These are phyloP conservation scores for Kryphioiulus occultus DNA, from an alignment of 2,888 invertebrate species.

Conservation along the genomic window DNA sequence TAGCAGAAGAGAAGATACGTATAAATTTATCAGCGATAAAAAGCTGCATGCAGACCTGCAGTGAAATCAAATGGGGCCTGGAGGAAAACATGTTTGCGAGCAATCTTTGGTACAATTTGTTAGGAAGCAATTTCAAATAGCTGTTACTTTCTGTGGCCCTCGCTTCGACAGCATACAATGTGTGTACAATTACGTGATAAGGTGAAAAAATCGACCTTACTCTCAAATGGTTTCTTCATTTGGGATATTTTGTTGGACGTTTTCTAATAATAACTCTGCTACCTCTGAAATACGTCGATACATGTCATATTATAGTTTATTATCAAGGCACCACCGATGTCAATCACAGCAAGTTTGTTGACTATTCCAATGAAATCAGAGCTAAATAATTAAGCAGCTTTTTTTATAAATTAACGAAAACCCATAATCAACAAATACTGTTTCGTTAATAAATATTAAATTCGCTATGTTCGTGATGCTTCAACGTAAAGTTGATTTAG, in stretches of 20 bases:
- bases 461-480: too few relatives aligned
- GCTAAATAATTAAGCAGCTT: too few relatives aligned
- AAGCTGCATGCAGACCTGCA: not conserved
- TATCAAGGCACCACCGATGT: too few relatives aligned
- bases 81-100: not conserved
- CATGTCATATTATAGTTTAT: too few relatives aligned
- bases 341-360: too few relatives aligned
- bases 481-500: too few relatives aligned
- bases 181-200: not conserved
- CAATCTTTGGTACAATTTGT: not conserved
- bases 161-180: not conserved
- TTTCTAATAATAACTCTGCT: too few relatives aligned
- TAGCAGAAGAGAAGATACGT: not conserved
- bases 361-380: too few relatives aligned
- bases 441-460: too few relatives aligned
- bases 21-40: slow-evolving; percentile 12
- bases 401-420: too few relatives aligned
- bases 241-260: not conserved
- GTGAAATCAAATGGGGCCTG: slow-evolving; percentile 11
- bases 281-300: too few relatives aligned
- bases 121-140: slow-evolving; percentile 12
- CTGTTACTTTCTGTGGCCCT: not conserved
- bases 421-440: too few relatives aligned
- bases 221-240: not conserved
- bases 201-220: not conserved